Conservation (phyloP, 2,113 vertebrate genomes). For the Chionis minor region DNA sequence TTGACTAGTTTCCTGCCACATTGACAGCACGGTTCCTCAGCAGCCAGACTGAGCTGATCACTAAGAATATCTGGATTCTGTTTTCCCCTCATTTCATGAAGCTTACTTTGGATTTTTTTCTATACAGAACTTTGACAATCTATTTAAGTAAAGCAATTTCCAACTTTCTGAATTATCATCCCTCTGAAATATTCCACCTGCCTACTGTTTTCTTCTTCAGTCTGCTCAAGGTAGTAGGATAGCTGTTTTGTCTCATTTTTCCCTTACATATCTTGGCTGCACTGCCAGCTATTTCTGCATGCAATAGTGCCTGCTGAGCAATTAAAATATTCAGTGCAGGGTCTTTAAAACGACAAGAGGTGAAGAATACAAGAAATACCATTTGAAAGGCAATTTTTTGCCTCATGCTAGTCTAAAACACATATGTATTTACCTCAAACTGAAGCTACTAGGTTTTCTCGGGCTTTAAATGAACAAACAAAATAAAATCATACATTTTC, state of each 20-base stretch:
- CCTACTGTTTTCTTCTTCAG: neutral
- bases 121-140: neutral
- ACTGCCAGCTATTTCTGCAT: neutral
- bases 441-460: neutral
- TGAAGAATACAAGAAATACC: neutral
- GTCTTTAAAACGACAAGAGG: neutral
- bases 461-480: neutral
- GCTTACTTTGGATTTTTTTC: neutral
- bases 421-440: neutral
- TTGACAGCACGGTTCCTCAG: neutral
- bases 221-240: neutral
- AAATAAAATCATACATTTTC: neutral
- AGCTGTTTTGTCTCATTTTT: neutral
- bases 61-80: neutral
- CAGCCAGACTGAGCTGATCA: neutral
- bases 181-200: neutral
- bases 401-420: neutral
- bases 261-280: neutral
- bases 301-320: neutral
- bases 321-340: neutral
- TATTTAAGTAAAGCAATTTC: neutral
- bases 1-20: neutral
- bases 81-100: neutral
- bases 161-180: neutral
- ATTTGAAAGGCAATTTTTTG: neutral